phyloP scores from a whole-genome alignment of 2,888 invertebrate species.

The Polyommatus icarus region DNA sequence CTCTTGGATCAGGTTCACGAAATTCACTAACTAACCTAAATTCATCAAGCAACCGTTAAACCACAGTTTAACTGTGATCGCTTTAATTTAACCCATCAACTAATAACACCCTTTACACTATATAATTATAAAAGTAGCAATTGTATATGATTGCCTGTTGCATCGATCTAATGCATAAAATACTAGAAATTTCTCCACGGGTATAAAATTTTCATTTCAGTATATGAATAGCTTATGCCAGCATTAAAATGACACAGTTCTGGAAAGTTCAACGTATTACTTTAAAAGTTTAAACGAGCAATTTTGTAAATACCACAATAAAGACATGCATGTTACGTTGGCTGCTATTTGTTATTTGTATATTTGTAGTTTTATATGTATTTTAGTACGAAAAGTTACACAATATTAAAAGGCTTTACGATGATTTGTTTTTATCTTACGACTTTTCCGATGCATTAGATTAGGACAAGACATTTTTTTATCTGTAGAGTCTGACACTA shows the following conservation, averaged over 20 bases:
- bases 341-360: not conserved
- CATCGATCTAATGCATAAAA: constrained; percentile 18
- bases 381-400: not conserved
- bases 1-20: not conserved
- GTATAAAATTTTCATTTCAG: constrained; percentile 3
- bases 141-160: not conserved
- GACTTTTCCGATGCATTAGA: too few relatives aligned
- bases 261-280: constrained; percentile 16
- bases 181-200: not conserved
- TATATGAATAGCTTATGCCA: constrained; percentile 13
- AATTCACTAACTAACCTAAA: not conserved
- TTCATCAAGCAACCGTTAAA: not conserved
- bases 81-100: not conserved
- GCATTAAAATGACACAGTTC: constrained; percentile 13
- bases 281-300: constrained; percentile 10
- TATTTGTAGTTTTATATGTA: not conserved
- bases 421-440: too few relatives aligned
- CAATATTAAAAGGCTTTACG: not conserved
- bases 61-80: not conserved
- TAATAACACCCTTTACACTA: not conserved
- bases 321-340: constrained; percentile 1
- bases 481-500: too few relatives aligned
- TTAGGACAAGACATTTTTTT: not conserved
- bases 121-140: constrained; percentile 4
- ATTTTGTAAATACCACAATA: not conserved